These are phyloP conservation scores for Parazoanthus atlanticus DNA, from an alignment of 92 coral and sea anemone species.

Conservation along the genomic window DNA sequence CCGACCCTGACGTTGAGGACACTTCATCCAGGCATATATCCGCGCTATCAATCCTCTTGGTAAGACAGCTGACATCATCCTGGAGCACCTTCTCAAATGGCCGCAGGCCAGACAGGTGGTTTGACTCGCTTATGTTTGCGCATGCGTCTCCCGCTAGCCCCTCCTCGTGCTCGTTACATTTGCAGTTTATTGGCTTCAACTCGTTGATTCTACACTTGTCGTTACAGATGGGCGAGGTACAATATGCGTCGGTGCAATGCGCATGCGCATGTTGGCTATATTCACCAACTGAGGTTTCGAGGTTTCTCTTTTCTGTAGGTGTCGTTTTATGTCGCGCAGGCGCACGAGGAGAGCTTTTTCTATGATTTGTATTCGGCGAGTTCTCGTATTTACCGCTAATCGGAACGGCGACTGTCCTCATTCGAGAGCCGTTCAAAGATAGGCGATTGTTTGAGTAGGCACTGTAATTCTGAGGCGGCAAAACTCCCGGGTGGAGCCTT, in stretches of 20 bases:
- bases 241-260: conserved; percentile 23
- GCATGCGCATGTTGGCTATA: conserved; percentile 16
- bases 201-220: conserved; percentile 50
- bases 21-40: conserved; percentile 58
- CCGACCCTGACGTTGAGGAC: conserved; percentile 61
- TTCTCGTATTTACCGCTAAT: conserved; percentile 14
- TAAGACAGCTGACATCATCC: conserved; percentile 6
- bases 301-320: background rate
- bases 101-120: background rate
- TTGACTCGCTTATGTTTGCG: background rate
- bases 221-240: conserved; percentile 63
- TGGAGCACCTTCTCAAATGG: conserved; percentile 16
- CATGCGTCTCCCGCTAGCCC: background rate
- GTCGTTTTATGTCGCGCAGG: background rate
- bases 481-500: background rate
- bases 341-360: conserved; percentile 3
- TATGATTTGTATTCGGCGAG: background rate
- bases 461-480: conserved; percentile 14
- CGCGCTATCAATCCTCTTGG: conserved; percentile 42
- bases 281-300: background rate
- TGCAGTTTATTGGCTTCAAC: conserved; percentile 35
- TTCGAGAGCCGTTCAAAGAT: conserved; percentile 2
- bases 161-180: conserved; percentile 28
- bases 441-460: conserved; percentile 6
- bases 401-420: conserved; percentile 25